phyloP scores from a whole-genome alignment of 2,113 vertebrate genomes.

The Ciconia maguari region DNA sequence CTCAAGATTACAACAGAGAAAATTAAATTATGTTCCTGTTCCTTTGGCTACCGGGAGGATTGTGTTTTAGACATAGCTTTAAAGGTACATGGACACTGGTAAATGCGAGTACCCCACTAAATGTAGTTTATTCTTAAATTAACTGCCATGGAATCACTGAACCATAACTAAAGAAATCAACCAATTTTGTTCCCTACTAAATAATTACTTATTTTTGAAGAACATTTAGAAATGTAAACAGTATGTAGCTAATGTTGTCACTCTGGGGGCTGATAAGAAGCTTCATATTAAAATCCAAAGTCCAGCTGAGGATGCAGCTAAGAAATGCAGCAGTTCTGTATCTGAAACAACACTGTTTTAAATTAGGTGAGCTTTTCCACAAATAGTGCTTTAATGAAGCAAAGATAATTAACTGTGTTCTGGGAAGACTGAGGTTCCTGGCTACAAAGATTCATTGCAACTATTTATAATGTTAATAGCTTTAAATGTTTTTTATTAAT shows the following conservation, averaged over 20 bases:
- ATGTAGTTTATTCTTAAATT: not conserved
- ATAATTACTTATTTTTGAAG: not conserved
- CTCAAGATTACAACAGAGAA: conserved; percentile 49
- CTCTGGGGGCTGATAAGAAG: not conserved
- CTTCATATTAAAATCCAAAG: not conserved
- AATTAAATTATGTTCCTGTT: conserved; percentile 55
- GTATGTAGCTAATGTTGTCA: not conserved
- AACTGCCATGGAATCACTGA: not conserved
- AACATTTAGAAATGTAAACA: not conserved
- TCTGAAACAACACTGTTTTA: not conserved
- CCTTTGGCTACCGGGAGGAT: not conserved
- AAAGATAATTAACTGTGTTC: conserved; percentile 1
- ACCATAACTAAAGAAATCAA: not conserved
- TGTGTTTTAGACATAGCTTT: conserved; percentile 18
- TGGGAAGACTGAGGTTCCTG: not conserved
- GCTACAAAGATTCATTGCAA: not conserved
- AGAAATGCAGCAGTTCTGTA: not conserved
- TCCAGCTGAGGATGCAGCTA: not conserved
- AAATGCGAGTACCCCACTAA: not conserved
- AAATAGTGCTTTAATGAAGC: not conserved
- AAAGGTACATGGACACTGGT: not conserved
- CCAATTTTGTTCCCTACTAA: not conserved
- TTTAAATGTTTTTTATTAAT: not conserved
- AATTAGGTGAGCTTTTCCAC: not conserved
- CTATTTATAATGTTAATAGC: not conserved